A percentile compares a stretch with the other conserved stretches of the same genome.
Evolutionary conservation across 2,113 vertebrate species (phyloP).

Genomic region (Sisor rabdophorus): DNA sequence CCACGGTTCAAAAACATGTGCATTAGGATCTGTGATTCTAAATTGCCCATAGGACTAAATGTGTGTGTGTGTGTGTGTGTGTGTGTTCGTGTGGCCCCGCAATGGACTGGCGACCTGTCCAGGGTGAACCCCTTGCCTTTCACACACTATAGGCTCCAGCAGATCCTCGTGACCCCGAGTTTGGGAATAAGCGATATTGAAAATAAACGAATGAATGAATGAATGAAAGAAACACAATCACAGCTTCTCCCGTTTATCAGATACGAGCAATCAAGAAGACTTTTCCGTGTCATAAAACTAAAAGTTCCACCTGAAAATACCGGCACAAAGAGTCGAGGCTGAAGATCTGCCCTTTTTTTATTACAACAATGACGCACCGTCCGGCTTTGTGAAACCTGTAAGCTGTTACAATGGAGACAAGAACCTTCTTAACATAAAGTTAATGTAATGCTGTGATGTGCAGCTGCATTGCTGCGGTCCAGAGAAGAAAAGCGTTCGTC

Average conservation of each 20-base stretch:
- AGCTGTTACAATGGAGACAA: background rate
- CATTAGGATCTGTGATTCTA: no score
- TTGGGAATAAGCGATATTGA: no score
- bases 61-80: no score
- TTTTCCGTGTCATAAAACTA: constrained; percentile 1
- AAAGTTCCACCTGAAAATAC: background rate
- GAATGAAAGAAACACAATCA: background rate
- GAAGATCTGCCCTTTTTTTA: background rate
- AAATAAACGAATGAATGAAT: no score
- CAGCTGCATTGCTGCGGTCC: background rate
- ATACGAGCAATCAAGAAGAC: background rate
- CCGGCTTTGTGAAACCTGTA: background rate
- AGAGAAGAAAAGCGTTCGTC: background rate
- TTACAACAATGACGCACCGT: background rate
- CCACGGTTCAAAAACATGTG: no score
- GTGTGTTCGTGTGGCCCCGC: no score
- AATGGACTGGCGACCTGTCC: no score
- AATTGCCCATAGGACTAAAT: no score
- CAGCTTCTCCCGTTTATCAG: background rate
- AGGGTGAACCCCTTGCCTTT: no score
- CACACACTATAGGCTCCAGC: no score
- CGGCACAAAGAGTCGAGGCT: background rate
- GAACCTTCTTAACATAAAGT: background rate
- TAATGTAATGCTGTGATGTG: background rate
- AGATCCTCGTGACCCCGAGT: no score